Evolutionary conservation across 2,888 invertebrate species (phyloP), one percentile per base, ranked within the genome.

Genomic region (Napeogenes sylphis): DNA sequence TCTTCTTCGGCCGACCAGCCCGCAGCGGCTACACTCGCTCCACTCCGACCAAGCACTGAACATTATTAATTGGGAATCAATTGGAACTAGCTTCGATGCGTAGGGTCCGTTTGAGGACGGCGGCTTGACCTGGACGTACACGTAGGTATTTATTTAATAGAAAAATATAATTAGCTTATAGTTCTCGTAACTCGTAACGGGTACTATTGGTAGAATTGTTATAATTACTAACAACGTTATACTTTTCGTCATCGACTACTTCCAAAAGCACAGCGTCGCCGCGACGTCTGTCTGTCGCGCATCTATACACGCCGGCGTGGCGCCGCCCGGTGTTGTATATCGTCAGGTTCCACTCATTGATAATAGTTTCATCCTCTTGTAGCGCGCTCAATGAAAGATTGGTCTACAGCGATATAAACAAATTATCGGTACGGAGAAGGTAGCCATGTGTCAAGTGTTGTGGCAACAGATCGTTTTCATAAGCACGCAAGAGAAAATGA

Each of bases 1-100:
- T 38, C 91, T 81, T 66, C 88, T 82, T 69, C 91, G 87, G 4
- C 95, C 95, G 33, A 92, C 88, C 58, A 74, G 77, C 46, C 85
- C 90, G 71, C 95, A 95, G 8, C 78, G 80, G 64, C 93, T 94
- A 77, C 95, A 95, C 38, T 89, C 80, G 6, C 93, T 92, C 95
- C 95, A 95, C 0, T 81, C 74, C 0, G 91, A 83, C 94, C 94
- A 95, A 6, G 82, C 78, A 0, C 92, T 93, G 69, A 87, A 92
- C 56, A 92, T 65, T 62, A 78, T 72, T 60, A 93, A 70, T 2
- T 68, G 67, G 3, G 68, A 12, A 51, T 64, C 62, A 3, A 70
- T 12, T 2, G 2, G 10, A 3, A 61, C 38, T 3, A 68, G 42
- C 0, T 70, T 64, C 0, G 68, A 32, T 0, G 75, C 58, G 59